Conservation (phyloP, 2,888 invertebrate species). For the Flexamia atlantica region DNA sequence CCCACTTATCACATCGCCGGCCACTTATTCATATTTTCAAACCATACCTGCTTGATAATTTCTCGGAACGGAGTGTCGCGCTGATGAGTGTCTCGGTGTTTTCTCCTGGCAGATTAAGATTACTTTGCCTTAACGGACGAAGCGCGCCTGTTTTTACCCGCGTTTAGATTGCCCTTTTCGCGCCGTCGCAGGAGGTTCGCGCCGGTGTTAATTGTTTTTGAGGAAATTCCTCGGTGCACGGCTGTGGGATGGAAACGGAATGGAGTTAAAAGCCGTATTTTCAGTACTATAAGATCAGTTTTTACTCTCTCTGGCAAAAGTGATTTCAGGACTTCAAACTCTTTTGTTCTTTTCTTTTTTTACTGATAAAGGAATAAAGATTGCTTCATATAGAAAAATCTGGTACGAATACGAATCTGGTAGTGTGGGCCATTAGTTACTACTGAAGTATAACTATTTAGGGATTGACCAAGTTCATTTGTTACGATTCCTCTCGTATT, state of each 20-base stretch:
- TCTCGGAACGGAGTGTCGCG: constrained; percentile 33
- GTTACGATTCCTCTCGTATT: too few species aligned
- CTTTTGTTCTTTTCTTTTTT: too few species aligned
- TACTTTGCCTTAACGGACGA: constrained; percentile 44
- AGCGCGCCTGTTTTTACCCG: constrained; percentile 9
- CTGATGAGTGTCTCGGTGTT: constrained; percentile 20
- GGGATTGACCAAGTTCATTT: too few species aligned
- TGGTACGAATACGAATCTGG: too few species aligned
- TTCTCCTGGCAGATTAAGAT: constrained; percentile 38
- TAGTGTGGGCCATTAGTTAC: too few species aligned
- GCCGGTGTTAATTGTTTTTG: constrained; percentile 36
- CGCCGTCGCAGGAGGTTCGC: not conserved
- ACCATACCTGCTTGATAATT: constrained; percentile 48
- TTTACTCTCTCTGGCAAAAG: too few species aligned
- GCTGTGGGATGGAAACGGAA: not conserved
- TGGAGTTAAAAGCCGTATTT: too few species aligned
- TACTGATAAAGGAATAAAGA: too few species aligned
- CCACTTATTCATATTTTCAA: constrained; percentile 59
- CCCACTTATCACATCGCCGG: constrained; percentile 55
- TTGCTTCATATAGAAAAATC: too few species aligned
- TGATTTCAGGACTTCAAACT: too few species aligned
- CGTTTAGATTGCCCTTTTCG: constrained; percentile 3
- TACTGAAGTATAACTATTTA: too few species aligned
- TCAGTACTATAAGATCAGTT: too few species aligned
- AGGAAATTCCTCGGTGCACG: not conserved